These are phyloP conservation scores for Helobdella robusta DNA, from an alignment of 2,888 invertebrate genomes.

Conservation along the genomic window DNA sequence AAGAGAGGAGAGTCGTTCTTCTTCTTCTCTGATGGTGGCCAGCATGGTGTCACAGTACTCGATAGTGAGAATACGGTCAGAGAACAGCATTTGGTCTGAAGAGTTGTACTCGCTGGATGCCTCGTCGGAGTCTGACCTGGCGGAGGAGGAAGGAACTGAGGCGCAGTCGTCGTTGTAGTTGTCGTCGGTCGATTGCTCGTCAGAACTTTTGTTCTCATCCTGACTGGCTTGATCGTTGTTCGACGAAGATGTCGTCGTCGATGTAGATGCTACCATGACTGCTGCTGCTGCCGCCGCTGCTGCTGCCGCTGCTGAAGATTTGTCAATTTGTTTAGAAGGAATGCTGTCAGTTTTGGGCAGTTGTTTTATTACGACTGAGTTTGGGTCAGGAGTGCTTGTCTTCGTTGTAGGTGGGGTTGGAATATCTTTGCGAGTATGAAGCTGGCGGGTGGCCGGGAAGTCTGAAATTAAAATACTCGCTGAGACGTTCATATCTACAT, in stretches of 20 bases:
- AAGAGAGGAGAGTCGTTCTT: slow-evolving; percentile 29
- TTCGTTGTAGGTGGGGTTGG: neutral
- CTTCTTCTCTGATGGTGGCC: slow-evolving; percentile 31
- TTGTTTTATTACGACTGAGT: too few relatives aligned
- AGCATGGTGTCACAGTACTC: slow-evolving; percentile 24
- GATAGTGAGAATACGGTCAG: neutral
- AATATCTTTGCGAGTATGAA: slow-evolving; percentile 1
- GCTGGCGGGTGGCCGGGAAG: neutral
- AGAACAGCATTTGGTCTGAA: slow-evolving; percentile 4
- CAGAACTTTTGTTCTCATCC: neutral
- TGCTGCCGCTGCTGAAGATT: too few relatives aligned
- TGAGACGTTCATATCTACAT: neutral
- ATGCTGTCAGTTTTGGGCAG: too few relatives aligned
- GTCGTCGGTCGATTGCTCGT: neutral
- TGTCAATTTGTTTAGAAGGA: too few relatives aligned
- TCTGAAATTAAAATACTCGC: neutral
- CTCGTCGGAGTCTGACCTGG: too few relatives aligned
- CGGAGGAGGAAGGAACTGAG: neutral
- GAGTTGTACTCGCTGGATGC: too few relatives aligned
- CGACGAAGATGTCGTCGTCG: too few relatives aligned
- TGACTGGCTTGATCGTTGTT: too few relatives aligned
- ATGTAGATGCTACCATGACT: too few relatives aligned
- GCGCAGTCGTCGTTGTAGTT: neutral
- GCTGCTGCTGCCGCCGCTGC: too few relatives aligned
- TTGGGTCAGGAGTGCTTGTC: neutral